Base-by-base conservation (phyloP, 2,888 invertebrate genomes). In the Cerastis rubricosa region DNA sequence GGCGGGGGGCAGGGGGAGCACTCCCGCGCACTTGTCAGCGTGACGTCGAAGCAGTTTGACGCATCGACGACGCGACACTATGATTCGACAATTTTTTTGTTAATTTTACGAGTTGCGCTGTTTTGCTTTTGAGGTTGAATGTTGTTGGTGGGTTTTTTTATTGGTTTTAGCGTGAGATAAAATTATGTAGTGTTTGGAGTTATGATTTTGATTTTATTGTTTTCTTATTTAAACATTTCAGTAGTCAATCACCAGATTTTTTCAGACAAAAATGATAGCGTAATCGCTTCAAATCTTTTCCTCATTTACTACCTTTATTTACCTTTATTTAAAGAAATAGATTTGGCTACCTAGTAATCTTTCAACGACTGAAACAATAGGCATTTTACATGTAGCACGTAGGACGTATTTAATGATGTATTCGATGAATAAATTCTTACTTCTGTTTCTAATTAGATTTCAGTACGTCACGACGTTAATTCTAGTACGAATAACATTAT, bases 21-120 rank as follows among this genome's bases (percentile, higher is more conserved):
- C 94, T 93, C 94, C 93, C 91, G 94, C 94, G 94, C 95, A 95
- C 90, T 93, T 90, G 93, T 91, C 94, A 93, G 87, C 90, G 93
- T 92, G 92, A 94, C 94, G 94, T 90, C 88, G 83, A 80, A 84
- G 84, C 76, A 81, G 86, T 80, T 83, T 92, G 92, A 93, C 93
- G 93, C 87, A 89, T 91, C 90, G 86, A 87, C 76, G 71, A 82
- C 82, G 71, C 82, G 77, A 75, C 77, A 77, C 71, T 85, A 83
- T 84, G 86, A 88, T 86, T 83, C 86, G 86, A 87, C 87, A 86
- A 45, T 86, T 87, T 89, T 89, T 86, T 87, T 84, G 74, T 80
- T 22, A 70, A 80, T 70, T 80, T 84, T 77, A 71, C 43, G 71
- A 76, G 73, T 63, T 77, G 67, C 65, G 67, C 71, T 67, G 51